A percentile compares a stretch with the other conserved stretches of the same genome.
phyloP scores from a whole-genome alignment of 2,797 vertebrate genomes.

The Chromobotia macracanthus region DNA sequence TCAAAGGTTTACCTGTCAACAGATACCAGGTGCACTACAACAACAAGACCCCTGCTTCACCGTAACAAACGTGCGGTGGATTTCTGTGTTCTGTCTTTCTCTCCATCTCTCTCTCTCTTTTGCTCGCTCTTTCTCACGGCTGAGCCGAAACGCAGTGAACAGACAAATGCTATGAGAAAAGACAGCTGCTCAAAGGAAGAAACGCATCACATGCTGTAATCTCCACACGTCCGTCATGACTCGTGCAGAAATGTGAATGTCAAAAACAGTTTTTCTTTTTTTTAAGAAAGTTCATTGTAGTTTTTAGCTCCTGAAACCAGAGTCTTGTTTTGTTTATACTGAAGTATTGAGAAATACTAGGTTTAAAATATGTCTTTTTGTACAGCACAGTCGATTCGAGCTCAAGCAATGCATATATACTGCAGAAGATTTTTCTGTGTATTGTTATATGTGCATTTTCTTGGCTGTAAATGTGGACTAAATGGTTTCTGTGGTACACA shows the following conservation, averaged over 20 bases:
- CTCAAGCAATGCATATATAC: too few relatives aligned
- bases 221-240: too few relatives aligned
- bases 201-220: conserved; percentile 55
- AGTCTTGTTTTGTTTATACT: conserved; percentile 68
- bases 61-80: conserved; percentile 63
- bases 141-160: too few relatives aligned
- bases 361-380: conserved; percentile 74
- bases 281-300: conserved; percentile 75
- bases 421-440: conserved; percentile 67
- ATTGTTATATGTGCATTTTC: conserved; percentile 75
- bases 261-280: conserved; percentile 55
- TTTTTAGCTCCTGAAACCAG: conserved; percentile 82
- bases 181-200: conserved; percentile 44
- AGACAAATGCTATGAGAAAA: conserved; percentile 19
- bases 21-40: conserved; percentile 94
- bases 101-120: neutral
- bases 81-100: conserved; percentile 24
- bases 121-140: conserved; percentile 23
- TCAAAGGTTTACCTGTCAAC: conserved; percentile 91
- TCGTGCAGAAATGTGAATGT: conserved; percentile 78
- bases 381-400: conserved; percentile 68
- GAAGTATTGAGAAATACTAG: conserved; percentile 65
- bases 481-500: conserved; percentile 73
- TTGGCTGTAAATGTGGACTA: conserved; percentile 61
- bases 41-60: conserved; percentile 88